Evolutionary conservation across 2,888 invertebrate species (phyloP), one percentile per base, ranked within the genome.

Genomic region (Conops quadrifasciatus): DNA sequence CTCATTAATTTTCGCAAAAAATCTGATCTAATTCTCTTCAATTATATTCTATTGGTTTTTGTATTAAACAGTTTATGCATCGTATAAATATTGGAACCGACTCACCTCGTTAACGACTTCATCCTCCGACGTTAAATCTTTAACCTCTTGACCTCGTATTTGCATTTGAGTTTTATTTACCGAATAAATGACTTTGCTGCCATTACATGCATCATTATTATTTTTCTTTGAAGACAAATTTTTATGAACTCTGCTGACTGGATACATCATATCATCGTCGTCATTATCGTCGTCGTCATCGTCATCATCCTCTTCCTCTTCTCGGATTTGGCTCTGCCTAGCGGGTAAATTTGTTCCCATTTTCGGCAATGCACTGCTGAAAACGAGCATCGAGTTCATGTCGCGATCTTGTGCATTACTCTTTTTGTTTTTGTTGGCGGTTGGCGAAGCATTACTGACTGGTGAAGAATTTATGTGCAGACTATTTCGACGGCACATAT

Each of bases 401-500:
- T 28, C 58, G 4, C 26, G 28, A 58, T 26, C 15, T 58, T 28
- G 26, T 58, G 7, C 26, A 15, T 9, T 26, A 58, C 15, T 13
- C 24, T 28, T 58, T 26, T 58, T 58, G 56, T 47, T n/a, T 51
- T 45, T n/a, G n/a, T 26, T 15, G 13, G 11, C 15, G 4, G 9
- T 15, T 60, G 3, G 15, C n/a, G n/a, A n/a, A 49, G 19, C 19
- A 49, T 30, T n/a, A 2, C 28, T 36, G 21, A 51, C 15, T 5
- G 80, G 77, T 5, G 79, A 80, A 2, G 79, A 75, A 56, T 79
- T 77, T 36, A 81, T 66, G 58, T 80, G 80, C 16, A 80, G 62
- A 62, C 80, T 81, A 66, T 81, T 79, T 16, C 77, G 72, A n/a
- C 80, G 79, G 45, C 76, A 79, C 28, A 79, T 79, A 45, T 78